Conservation (phyloP, 2,113 vertebrate genomes). For the Zosterops borbonicus region DNA sequence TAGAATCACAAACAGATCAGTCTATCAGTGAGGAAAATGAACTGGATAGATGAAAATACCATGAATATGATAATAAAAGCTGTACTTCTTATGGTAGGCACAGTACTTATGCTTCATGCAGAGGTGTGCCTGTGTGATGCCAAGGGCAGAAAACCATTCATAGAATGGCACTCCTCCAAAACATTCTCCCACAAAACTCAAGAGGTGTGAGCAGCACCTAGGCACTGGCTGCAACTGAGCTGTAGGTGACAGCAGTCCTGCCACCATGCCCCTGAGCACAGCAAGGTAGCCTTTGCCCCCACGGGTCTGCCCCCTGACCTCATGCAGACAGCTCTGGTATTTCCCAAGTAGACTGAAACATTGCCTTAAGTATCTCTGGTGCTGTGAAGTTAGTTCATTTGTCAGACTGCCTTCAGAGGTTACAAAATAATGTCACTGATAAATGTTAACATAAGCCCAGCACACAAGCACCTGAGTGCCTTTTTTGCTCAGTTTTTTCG, state of each 20-base stretch:
- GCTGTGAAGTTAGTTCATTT: neutral
- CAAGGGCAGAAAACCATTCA: neutral
- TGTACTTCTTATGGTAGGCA: neutral
- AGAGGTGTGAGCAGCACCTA: neutral
- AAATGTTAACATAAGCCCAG: neutral
- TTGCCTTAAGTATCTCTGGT: neutral
- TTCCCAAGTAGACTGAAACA: neutral
- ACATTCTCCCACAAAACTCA: neutral
- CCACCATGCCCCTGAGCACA: rapidly evolving
- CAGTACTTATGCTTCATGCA: neutral
- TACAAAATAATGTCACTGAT: neutral
- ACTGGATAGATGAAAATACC: neutral
- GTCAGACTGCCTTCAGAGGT: neutral
- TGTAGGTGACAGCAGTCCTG: neutral
- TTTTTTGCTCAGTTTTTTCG: neutral
- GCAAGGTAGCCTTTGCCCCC: neutral
- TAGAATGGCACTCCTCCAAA: neutral
- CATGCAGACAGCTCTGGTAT: neutral
- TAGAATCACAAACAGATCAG: neutral
- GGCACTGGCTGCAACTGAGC: rapidly evolving
- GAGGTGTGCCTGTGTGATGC: neutral
- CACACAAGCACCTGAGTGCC: rapidly evolving
- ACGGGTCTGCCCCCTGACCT: rapidly evolving
- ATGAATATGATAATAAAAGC: neutral
- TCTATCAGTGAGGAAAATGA: neutral